These are phyloP conservation scores for Drosophila sucinea DNA, from an alignment of 1,140 invertebrate species.

Conservation along the genomic window DNA sequence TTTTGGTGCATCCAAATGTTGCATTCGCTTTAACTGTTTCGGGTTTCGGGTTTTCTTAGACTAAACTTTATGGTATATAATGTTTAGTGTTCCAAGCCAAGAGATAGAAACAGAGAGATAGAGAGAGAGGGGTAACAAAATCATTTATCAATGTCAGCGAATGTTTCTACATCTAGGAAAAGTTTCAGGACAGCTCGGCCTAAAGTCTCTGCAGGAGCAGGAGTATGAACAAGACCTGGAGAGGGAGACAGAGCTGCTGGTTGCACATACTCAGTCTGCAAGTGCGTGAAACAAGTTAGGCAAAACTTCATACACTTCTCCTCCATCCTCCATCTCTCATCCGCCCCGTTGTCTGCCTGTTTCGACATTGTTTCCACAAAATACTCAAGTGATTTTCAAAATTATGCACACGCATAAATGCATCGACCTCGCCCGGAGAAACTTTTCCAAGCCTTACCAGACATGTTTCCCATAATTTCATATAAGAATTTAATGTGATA, in stretches of 20 bases:
- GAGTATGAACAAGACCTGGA: background rate
- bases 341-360: background rate
- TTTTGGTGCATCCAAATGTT: slow-evolving; percentile 51
- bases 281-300: slow-evolving; percentile 60
- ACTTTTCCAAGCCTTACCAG: slow-evolving; percentile 40
- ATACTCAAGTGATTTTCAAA: slow-evolving; percentile 73
- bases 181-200: slow-evolving; percentile 47
- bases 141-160: slow-evolving; percentile 81
- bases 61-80: slow-evolving; percentile 51
- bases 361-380: slow-evolving; percentile 70
- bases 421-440: slow-evolving; percentile 36
- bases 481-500: slow-evolving; percentile 5
- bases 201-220: slow-evolving; percentile 17
- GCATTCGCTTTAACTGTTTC: slow-evolving; percentile 6
- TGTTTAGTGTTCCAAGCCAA: too few relatives aligned
- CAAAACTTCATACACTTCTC: slow-evolving; percentile 48
- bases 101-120: too few relatives aligned
- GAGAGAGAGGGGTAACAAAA: slow-evolving; percentile 32
- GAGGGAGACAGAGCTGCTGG: background rate
- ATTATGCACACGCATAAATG: slow-evolving; percentile 81
- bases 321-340: background rate
- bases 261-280: slow-evolving; percentile 26
- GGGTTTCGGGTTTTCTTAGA: slow-evolving; percentile 60
- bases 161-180: slow-evolving; percentile 73
- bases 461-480: slow-evolving; percentile 45